A percentile compares a stretch with the other conserved stretches of the same genome.
phyloP scores from a whole-genome alignment of 23 tunicate genomes.

The Styela clava region DNA sequence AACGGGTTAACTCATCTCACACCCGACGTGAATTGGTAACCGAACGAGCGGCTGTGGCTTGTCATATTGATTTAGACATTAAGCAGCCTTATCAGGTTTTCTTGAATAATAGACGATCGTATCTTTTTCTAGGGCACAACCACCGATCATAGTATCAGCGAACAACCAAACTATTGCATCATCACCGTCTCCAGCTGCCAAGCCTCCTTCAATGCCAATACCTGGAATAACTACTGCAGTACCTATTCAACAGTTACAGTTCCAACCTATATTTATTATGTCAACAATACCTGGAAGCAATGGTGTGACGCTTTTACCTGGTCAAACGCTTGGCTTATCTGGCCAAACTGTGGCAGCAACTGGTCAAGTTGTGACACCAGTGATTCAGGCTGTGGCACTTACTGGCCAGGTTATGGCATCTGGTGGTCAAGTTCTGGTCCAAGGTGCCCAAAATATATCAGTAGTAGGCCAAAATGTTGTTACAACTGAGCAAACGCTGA shows the following conservation, averaged over 20 bases:
- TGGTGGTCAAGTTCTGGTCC: neutral
- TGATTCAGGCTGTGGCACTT: neutral
- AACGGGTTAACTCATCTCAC: too few relatives aligned
- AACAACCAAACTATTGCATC: neutral
- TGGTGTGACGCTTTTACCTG: neutral
- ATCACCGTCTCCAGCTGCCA: neutral
- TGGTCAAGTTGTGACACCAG: neutral
- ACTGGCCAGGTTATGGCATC: neutral
- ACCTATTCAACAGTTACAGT: constrained; percentile 34
- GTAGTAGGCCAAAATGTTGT: neutral
- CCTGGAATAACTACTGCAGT: constrained; percentile 12
- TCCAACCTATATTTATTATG: constrained; percentile 12
- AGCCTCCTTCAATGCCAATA: neutral
- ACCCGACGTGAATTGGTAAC: too few relatives aligned
- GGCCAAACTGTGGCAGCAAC: neutral
- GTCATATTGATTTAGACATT: too few relatives aligned
- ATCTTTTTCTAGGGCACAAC: too few relatives aligned
- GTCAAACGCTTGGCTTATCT: too few relatives aligned
- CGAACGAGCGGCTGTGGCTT: too few relatives aligned
- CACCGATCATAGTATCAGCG: neutral
- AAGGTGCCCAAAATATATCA: neutral
- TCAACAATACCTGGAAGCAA: constrained; percentile 9
- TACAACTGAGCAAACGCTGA: neutral
- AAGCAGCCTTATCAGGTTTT: too few relatives aligned
- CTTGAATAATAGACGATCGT: too few relatives aligned